Evolutionary conservation across 92 coral and sea anemone genomes (phyloP).

Genomic region (Palythoa caribaeorum): DNA sequence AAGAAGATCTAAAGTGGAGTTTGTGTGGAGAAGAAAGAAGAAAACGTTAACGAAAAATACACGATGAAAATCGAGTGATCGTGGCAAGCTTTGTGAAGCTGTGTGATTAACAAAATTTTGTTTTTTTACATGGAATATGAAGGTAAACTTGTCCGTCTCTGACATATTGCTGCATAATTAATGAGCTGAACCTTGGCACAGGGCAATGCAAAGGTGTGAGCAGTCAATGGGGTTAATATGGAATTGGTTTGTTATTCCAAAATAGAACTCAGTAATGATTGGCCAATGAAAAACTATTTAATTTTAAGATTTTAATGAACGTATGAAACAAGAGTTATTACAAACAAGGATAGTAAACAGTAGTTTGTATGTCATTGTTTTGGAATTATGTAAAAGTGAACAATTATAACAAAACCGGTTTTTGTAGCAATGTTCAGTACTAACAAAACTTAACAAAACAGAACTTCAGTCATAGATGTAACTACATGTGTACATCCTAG

Average conservation of each 20-base stretch:
- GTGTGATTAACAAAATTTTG: constrained; percentile 35
- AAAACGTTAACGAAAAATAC: constrained; percentile 2
- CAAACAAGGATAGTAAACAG: constrained; percentile 4
- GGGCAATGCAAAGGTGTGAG: constrained; percentile 4
- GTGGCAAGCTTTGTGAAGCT: constrained; percentile 39
- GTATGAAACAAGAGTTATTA: constrained; percentile 2
- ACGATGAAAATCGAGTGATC: constrained; percentile 5
- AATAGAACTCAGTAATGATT: constrained; percentile 2
- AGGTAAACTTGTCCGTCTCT: constrained; percentile 46
- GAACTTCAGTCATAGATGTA: constrained; percentile 4
- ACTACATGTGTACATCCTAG: constrained; percentile 1
- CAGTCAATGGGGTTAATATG: constrained; percentile 5
- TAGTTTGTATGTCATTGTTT: constrained; percentile 2
- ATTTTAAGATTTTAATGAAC: constrained; percentile 1
- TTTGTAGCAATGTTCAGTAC: constrained; percentile 1
- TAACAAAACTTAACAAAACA: neutral
- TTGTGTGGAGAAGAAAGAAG: constrained; percentile 5
- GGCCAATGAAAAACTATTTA: constrained; percentile 3
- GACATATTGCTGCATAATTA: constrained; percentile 42
- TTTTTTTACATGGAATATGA: constrained; percentile 42
- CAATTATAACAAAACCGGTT: neutral
- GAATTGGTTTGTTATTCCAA: constrained; percentile 3
- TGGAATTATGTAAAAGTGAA: constrained; percentile 2
- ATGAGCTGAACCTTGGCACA: constrained; percentile 38
- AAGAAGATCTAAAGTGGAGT: constrained; percentile 4